Evolutionary conservation across 2,888 invertebrate species (phyloP).

Genomic region (Andricus quercusramuli): DNA sequence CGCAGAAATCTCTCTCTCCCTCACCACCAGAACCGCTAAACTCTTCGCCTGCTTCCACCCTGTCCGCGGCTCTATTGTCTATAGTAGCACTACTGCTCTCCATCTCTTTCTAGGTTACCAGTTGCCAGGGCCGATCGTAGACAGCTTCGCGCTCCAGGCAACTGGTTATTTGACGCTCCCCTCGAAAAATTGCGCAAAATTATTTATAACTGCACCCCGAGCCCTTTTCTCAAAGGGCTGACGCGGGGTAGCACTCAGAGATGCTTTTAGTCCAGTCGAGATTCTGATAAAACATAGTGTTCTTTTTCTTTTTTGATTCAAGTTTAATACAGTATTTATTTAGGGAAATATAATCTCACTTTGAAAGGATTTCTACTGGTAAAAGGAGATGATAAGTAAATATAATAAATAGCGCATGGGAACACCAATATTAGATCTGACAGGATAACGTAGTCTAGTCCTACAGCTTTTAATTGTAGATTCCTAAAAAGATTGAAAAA

Average conservation of each 20-base stretch:
- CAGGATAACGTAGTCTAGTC: too few relatives aligned
- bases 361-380: too few relatives aligned
- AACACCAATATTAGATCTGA: too few relatives aligned
- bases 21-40: conserved; percentile 38
- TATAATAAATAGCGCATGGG: too few relatives aligned
- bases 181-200: conserved; percentile 28
- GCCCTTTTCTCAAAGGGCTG: neutral
- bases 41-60: conserved; percentile 17
- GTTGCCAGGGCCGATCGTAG: conserved; percentile 35
- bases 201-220: conserved; percentile 32
- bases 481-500: too few relatives aligned
- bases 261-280: neutral
- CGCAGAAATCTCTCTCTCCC: conserved; percentile 32
- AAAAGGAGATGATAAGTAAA: too few relatives aligned
- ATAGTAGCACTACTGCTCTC: conserved; percentile 35
- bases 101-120: conserved; percentile 40
- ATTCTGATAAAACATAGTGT: too few relatives aligned
- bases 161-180: conserved; percentile 18
- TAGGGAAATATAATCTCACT: too few relatives aligned
- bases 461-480: too few relatives aligned
- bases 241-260: neutral
- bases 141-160: conserved; percentile 22
- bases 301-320: too few relatives aligned
- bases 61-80: conserved; percentile 37
- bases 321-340: too few relatives aligned